Conservation (phyloP, 1,140 invertebrate species). For the Agraylea sexmaculata region DNA sequence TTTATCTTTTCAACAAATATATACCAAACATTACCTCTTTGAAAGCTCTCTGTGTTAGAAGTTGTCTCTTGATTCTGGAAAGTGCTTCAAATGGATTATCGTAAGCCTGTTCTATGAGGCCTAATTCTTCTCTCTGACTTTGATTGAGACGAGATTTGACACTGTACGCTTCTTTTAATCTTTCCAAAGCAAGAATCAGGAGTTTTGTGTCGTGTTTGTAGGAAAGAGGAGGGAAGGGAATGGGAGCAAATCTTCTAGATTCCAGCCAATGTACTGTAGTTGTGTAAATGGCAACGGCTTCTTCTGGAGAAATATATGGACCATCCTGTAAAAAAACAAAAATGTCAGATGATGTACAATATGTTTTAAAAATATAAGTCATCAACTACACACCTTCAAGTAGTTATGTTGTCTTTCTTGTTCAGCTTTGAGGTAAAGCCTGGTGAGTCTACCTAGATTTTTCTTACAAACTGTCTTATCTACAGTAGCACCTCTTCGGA, state of each 20-base stretch:
- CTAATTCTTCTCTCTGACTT: slow-evolving; percentile 96
- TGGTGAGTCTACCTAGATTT: slow-evolving; percentile 91
- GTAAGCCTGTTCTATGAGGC: slow-evolving; percentile 98
- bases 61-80: slow-evolving; percentile 97
- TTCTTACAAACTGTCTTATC: slow-evolving; percentile 99
- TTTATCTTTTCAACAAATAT: neutral
- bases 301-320: slow-evolving; percentile 97
- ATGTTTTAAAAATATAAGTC: slow-evolving; percentile 1
- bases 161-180: slow-evolving; percentile 97
- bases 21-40: slow-evolving; percentile 63
- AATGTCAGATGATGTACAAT: slow-evolving; percentile 8
- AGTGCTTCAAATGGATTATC: slow-evolving; percentile 99
- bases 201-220: slow-evolving; percentile 99
- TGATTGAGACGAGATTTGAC: slow-evolving; percentile 98
- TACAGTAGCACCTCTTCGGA: slow-evolving; percentile 84
- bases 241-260: slow-evolving; percentile 93
- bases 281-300: slow-evolving; percentile 99
- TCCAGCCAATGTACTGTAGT: slow-evolving; percentile 99
- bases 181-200: slow-evolving; percentile 90
- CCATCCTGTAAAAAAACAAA: slow-evolving; percentile 58
- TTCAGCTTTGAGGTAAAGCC: slow-evolving; percentile 96
- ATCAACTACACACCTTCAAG: slow-evolving; percentile 56
- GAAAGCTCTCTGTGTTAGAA: slow-evolving; percentile 95
- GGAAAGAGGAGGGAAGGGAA: slow-evolving; percentile 96
- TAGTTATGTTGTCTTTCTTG: slow-evolving; percentile 99